These are phyloP conservation scores for Hipposideros armiger DNA, from an alignment of 2,113 vertebrate genomes.

Conservation along the genomic window DNA sequence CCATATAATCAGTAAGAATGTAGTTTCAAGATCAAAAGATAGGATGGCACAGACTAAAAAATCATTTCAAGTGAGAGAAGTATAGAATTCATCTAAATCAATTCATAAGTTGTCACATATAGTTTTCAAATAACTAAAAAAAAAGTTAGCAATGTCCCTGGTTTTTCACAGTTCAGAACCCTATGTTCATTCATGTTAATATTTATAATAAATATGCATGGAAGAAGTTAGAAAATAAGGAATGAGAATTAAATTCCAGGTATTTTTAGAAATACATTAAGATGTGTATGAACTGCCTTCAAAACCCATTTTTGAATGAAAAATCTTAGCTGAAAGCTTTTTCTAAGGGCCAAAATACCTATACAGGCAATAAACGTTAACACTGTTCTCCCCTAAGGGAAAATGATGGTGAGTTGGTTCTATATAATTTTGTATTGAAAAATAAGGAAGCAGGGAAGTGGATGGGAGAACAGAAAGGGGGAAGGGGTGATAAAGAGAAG, in stretches of 20 bases:
- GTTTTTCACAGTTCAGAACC: background rate
- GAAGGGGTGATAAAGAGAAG: background rate
- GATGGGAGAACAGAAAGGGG: background rate
- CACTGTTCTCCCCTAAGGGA: background rate
- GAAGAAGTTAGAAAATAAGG: background rate
- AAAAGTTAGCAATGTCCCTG: background rate
- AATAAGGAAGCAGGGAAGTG: background rate
- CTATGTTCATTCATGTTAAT: slow-evolving; percentile 29
- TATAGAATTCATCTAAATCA: slow-evolving; percentile 27
- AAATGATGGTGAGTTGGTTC: background rate
- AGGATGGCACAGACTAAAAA: background rate
- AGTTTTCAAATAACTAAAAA: slow-evolving; percentile 10
- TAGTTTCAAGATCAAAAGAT: slow-evolving; percentile 36
- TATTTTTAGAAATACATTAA: background rate
- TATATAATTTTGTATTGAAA: slow-evolving; percentile 33
- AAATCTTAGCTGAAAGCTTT: background rate
- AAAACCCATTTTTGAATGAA: slow-evolving; percentile 33
- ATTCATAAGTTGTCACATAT: background rate
- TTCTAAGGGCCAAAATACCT: slow-evolving; percentile 53
- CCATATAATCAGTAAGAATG: background rate
- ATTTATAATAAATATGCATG: background rate
- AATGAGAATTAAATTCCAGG: background rate
- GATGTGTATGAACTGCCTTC: background rate
- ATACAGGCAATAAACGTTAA: background rate
- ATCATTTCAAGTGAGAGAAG: background rate